phyloP scores from a whole-genome alignment of 2,113 vertebrate species.

The Poeciliopsis prolifica region DNA sequence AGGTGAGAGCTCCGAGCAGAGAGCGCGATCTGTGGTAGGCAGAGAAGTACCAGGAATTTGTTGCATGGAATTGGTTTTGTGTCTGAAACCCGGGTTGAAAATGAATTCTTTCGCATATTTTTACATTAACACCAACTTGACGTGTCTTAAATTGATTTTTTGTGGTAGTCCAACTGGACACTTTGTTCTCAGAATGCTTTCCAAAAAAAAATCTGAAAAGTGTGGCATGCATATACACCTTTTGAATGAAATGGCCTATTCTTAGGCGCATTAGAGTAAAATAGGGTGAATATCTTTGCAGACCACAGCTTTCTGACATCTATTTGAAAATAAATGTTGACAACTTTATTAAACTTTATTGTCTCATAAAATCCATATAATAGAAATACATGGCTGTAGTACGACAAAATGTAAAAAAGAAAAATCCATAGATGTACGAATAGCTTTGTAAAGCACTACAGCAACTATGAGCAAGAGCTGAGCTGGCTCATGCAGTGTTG shows the following conservation, averaged over 20 bases:
- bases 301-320: not conserved
- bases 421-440: no score
- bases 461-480: no score
- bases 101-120: not conserved
- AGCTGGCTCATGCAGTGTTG: not conserved
- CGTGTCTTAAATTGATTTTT: not conserved
- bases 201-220: not conserved
- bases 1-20: not conserved
- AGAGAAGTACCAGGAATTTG: not conserved
- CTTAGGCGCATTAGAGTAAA: not conserved
- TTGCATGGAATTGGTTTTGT: not conserved
- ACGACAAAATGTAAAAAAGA: no score
- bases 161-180: not conserved
- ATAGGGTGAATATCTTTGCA: no score
- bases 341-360: not conserved
- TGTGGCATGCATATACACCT: no score
- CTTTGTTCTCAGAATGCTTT: not conserved
- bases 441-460: no score
- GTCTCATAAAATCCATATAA: not conserved
- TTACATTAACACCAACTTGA: not conserved
- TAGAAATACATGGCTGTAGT: not conserved
- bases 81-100: not conserved
- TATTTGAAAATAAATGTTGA: not conserved
- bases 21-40: not conserved
- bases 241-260: not conserved